Evolutionary conservation across 2,113 vertebrate genomes (phyloP).

Genomic region (Pampusana beccarii): DNA sequence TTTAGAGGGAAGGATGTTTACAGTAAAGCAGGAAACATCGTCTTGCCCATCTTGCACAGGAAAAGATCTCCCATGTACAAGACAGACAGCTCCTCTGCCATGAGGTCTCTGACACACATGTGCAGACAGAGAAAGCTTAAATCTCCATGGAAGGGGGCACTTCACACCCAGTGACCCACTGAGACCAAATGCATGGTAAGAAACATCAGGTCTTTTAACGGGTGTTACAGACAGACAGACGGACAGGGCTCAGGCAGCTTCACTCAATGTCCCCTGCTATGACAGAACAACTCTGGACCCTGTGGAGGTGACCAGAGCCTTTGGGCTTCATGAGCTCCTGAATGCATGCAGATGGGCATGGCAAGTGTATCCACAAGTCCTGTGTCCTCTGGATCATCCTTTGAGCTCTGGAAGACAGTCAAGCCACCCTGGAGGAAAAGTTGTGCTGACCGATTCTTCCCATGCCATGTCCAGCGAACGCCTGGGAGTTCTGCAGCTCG

Average conservation of each 20-base stretch:
- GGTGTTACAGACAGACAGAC: background rate
- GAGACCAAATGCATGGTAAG: background rate
- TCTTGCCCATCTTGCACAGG: background rate
- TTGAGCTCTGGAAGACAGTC: background rate
- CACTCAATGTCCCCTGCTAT: rapidly evolving
- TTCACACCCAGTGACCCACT: background rate
- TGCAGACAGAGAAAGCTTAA: background rate
- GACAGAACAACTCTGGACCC: background rate
- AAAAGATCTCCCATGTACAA: background rate
- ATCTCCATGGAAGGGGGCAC: background rate
- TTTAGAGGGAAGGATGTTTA: background rate
- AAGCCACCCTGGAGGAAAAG: background rate
- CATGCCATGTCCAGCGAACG: rapidly evolving
- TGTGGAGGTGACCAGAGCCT: background rate
- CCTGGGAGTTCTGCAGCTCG: background rate
- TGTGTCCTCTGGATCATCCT: background rate
- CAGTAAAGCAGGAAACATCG: background rate
- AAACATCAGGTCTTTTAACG: background rate
- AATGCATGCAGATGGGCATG: rapidly evolving
- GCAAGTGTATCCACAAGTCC: background rate
- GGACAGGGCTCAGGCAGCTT: background rate
- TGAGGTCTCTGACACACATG: background rate
- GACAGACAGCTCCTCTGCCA: background rate
- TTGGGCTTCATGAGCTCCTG: background rate
- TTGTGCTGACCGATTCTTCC: background rate